A percentile compares a stretch with the other conserved stretches of the same genome.
These are phyloP conservation scores for Wasmannia auropunctata DNA, from an alignment of 1,140 invertebrate species.

Conservation along the genomic window DNA sequence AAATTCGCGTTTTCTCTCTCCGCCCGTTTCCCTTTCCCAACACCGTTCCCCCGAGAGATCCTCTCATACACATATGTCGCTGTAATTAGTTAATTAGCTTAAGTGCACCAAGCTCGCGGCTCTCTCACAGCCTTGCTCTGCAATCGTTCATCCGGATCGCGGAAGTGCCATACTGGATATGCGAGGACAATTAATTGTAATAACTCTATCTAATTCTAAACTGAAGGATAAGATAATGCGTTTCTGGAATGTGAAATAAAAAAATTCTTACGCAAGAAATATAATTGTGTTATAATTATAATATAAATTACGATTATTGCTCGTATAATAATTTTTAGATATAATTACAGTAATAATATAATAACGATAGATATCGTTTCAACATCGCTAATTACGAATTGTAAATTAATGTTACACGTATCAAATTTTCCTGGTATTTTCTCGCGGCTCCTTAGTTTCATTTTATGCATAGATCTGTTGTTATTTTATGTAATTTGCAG, in stretches of 20 bases:
- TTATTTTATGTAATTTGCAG: neutral
- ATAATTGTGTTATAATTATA: too few relatives aligned
- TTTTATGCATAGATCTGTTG: neutral
- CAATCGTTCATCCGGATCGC: neutral
- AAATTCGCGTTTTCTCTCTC: neutral
- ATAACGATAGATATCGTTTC: too few relatives aligned
- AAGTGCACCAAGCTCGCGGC: conserved; percentile 9
- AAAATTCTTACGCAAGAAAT: neutral
- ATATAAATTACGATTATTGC: too few relatives aligned
- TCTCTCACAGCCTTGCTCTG: neutral
- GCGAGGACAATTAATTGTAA: neutral
- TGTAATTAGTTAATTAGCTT: conserved; percentile 18
- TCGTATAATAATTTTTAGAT: too few relatives aligned
- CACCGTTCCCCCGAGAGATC: neutral
- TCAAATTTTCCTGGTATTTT: too few relatives aligned
- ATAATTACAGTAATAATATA: too few relatives aligned
- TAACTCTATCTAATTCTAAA: neutral
- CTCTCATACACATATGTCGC: neutral
- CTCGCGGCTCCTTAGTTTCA: too few relatives aligned
- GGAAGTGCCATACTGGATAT: neutral
- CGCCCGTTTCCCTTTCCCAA: neutral
- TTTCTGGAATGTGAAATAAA: neutral
- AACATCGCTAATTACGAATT: too few relatives aligned
- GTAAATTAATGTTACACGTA: too few relatives aligned
- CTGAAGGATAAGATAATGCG: neutral